phyloP scores from a whole-genome alignment of 2,113 vertebrate genomes.

The Turnix velox region DNA sequence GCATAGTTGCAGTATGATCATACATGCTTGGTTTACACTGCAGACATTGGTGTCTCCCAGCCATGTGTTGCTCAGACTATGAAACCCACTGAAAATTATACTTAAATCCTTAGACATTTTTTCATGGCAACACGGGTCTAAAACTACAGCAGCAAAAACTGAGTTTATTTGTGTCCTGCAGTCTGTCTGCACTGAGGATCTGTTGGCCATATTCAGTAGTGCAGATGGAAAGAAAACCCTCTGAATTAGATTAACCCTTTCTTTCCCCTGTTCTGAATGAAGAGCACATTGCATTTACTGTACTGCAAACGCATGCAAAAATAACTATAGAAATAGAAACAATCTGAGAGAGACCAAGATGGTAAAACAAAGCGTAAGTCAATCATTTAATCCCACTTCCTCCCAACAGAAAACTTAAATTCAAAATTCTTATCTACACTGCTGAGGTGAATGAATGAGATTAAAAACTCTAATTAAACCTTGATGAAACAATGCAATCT shows the following conservation, averaged over 20 bases:
- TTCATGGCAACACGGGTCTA: background rate
- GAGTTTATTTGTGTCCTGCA: slow-evolving; percentile 48
- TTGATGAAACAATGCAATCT: background rate
- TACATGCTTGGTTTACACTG: background rate
- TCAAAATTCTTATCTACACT: background rate
- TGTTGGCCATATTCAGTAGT: background rate
- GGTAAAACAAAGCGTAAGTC: background rate
- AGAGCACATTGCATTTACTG: background rate
- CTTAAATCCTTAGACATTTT: slow-evolving; percentile 37
- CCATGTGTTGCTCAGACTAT: background rate
- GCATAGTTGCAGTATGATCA: background rate
- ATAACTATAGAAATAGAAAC: background rate
- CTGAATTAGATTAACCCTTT: background rate
- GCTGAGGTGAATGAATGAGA: background rate
- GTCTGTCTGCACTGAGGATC: slow-evolving; percentile 19
- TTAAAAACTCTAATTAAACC: background rate
- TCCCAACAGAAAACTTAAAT: background rate
- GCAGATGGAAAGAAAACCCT: background rate
- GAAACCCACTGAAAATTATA: slow-evolving; percentile 28
- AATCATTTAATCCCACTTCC: background rate
- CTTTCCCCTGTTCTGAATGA: background rate
- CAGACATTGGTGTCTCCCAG: background rate
- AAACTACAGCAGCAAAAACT: slow-evolving; percentile 49
- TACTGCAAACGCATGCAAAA: background rate
- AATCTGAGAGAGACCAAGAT: background rate